Conservation (phyloP, 2,888 invertebrate species). For the Dugesia japonica region DNA sequence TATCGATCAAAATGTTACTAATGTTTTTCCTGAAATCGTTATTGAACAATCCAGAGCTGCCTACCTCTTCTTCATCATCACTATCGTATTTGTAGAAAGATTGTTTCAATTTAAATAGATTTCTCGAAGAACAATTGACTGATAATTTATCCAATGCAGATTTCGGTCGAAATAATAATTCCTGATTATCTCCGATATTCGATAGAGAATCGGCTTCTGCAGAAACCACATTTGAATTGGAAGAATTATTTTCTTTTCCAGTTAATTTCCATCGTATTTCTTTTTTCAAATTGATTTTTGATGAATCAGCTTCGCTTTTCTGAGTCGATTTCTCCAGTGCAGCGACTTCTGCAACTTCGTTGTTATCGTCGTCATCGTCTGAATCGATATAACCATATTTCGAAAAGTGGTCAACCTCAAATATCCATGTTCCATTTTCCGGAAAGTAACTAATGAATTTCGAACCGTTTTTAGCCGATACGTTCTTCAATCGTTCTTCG, state of each 20-base stretch:
- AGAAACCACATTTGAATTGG: background rate
- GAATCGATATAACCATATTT: conserved; percentile 80
- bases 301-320: no score
- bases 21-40: no score
- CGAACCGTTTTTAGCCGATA: conserved; percentile 70
- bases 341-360: background rate
- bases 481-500: conserved; percentile 65
- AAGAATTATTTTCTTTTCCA: background rate
- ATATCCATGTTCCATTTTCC: conserved; percentile 90
- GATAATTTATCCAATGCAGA: background rate
- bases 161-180: background rate
- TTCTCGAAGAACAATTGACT: background rate
- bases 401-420: conserved; percentile 79
- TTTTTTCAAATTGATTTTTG: no score
- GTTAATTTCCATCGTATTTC: no score
- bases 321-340: no score
- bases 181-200: background rate
- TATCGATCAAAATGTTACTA: no score
- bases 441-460: conserved; percentile 77
- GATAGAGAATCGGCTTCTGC: background rate
- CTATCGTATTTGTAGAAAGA: background rate
- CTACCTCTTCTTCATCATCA: background rate
- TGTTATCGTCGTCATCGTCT: conserved; percentile 56
- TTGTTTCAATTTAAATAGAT: background rate
- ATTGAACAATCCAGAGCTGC: no score